Evolutionary conservation across 2,888 invertebrate genomes (phyloP), one percentile per base, ranked within the genome.

Genomic region (Carcina quercana): DNA sequence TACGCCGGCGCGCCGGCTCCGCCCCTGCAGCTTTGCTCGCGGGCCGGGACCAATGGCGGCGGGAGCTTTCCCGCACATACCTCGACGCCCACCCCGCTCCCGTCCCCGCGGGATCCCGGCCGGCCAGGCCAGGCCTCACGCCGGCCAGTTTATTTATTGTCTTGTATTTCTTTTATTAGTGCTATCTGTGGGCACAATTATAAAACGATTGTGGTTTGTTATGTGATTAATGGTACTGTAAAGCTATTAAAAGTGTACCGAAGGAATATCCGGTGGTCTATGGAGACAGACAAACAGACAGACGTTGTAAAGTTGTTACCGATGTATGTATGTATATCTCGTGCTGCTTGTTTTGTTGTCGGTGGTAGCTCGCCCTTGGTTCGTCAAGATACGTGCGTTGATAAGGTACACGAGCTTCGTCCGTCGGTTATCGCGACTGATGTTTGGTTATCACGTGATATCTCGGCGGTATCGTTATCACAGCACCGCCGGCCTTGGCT

Each of bases 31-130:
- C 65, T 60, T 62, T 53, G 53, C 33, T 43, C 42, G 40, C 42
- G 39, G 37, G 31, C 30, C 30, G 29, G 35, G 31, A 13, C 80
- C 73, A 78, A 79, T 75, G 22, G 32, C 33, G 13, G 30, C 10
- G 33, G 48, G 55, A 76, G 79, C 79, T 79, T 80, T 76, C 50
- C 46, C 51, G 50, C 73, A 75, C 64, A 75, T 75, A 75, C 76
- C 72, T 44, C 43, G 19, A 34, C 29, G 43, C 50, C 58, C 50
- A 47, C 44, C 55, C 54, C 55, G 49, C 49, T 37, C 50, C 33
- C 37, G 42, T 40, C 34, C 42, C 34, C 39, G 43, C 40, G 50
- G 30, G 35, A 32, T 31, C 37, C 30, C 49, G 34, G 21, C 27
- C n/a, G n/a, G n/a, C n/a, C n/a, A n/a, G n/a, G n/a, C n/a, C n/a